Evolutionary conservation across 2,797 vertebrate species (phyloP).

Genomic region (Cuniculus paca): DNA sequence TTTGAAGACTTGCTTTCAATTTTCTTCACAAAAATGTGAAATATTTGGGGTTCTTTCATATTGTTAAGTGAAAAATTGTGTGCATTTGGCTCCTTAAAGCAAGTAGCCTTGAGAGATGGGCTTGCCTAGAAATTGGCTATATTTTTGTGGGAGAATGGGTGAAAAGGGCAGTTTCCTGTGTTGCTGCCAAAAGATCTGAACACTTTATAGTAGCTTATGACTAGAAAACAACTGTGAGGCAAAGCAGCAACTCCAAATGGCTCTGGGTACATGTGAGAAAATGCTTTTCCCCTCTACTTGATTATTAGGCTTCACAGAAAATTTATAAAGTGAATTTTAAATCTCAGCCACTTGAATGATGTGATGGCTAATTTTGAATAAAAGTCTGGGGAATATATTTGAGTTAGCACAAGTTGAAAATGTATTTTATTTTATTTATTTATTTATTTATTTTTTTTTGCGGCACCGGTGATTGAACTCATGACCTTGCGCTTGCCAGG

Average conservation of each 20-base stretch:
- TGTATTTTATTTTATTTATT: too few relatives aligned
- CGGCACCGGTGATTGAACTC: too few relatives aligned
- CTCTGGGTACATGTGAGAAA: conserved; percentile 71
- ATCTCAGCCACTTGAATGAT: not conserved
- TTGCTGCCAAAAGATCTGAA: conserved; percentile 80
- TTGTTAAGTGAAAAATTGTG: conserved; percentile 67
- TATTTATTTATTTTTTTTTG: too few relatives aligned
- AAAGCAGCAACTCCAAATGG: conserved; percentile 53
- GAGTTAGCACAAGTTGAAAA: conserved; percentile 15
- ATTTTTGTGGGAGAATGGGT: conserved; percentile 80
- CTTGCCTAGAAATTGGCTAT: conserved; percentile 65
- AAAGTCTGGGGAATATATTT: conserved; percentile 40
- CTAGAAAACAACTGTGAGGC: conserved; percentile 77
- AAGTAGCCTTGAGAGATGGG: conserved; percentile 68
- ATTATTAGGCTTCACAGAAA: conserved; percentile 15
- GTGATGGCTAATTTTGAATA: conserved; percentile 47
- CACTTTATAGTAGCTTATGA: conserved; percentile 82
- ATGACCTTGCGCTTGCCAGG: too few relatives aligned
- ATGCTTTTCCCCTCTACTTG: not conserved
- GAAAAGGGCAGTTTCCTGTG: conserved; percentile 82
- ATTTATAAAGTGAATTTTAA: conserved; percentile 45
- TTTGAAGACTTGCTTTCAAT: conserved; percentile 61
- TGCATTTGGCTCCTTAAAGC: conserved; percentile 62
- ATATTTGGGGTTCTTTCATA: conserved; percentile 64
- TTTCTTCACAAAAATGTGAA: conserved; percentile 75